phyloP scores from a whole-genome alignment of 2,888 invertebrate genomes.

The Eilema sororculum region DNA sequence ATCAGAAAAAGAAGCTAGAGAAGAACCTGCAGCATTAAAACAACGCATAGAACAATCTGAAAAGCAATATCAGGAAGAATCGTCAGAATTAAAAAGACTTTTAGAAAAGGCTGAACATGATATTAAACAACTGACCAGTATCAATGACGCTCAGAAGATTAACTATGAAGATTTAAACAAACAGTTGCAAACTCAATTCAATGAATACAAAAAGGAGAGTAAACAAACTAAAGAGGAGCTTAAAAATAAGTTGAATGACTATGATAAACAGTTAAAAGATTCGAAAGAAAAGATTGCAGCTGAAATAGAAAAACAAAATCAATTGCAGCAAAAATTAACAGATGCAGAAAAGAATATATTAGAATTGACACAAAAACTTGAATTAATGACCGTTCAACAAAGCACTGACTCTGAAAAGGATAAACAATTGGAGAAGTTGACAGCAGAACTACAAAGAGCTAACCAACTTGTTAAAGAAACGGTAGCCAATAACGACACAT shows the following conservation, averaged over 20 bases:
- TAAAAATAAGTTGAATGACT: constrained; percentile 86
- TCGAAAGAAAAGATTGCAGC: constrained; percentile 73
- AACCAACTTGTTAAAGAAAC: constrained; percentile 73
- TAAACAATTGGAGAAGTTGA: constrained; percentile 76
- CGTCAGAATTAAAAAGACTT: constrained; percentile 75
- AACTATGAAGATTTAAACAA: constrained; percentile 83
- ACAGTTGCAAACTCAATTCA: constrained; percentile 76
- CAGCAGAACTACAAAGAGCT: constrained; percentile 75
- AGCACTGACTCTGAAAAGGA: constrained; percentile 76
- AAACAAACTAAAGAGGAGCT: constrained; percentile 85
- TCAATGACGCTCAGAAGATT: constrained; percentile 81
- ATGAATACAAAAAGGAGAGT: constrained; percentile 78
- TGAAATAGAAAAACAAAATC: constrained; percentile 75
- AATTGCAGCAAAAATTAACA: constrained; percentile 71
- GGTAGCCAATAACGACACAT: constrained; percentile 71
- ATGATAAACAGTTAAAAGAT: constrained; percentile 74
- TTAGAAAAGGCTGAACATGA: constrained; percentile 79
- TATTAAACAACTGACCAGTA: constrained; percentile 77
- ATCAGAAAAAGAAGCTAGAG: constrained; percentile 68
- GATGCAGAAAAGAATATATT: constrained; percentile 72
- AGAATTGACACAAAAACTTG: constrained; percentile 79
- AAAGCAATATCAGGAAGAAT: constrained; percentile 71
- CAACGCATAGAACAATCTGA: constrained; percentile 73
- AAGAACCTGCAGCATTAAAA: constrained; percentile 77
- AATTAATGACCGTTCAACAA: constrained; percentile 76